Conservation (phyloP, 2,113 vertebrate genomes). For the Epinephelus moara region DNA sequence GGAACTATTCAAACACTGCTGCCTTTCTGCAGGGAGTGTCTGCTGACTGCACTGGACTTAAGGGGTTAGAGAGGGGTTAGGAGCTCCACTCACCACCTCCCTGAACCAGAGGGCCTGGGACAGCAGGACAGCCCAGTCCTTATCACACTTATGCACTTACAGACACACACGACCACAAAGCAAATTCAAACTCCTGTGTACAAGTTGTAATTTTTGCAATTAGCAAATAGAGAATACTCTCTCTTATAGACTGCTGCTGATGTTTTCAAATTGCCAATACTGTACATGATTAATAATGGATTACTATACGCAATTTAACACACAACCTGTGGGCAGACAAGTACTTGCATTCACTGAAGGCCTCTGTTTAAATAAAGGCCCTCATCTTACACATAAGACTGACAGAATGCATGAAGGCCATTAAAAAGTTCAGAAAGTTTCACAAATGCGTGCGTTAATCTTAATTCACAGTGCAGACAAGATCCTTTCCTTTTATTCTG, state of each 20-base stretch:
- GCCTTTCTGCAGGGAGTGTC: conserved; percentile 80
- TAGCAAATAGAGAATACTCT: background rate
- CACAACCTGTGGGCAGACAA: background rate
- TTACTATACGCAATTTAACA: conserved; percentile 1
- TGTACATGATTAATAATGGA: conserved; percentile 10
- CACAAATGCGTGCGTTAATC: background rate
- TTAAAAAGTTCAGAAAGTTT: background rate
- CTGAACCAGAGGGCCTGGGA: conserved; percentile 51
- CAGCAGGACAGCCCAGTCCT: conserved; percentile 26
- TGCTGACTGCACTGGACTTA: conserved; percentile 73
- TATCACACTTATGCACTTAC: conserved; percentile 20
- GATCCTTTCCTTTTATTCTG: background rate
- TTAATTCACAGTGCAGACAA: background rate
- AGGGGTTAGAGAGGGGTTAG: conserved; percentile 82
- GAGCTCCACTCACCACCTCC: conserved; percentile 62
- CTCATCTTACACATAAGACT: background rate
- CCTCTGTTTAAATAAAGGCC: conserved; percentile 1
- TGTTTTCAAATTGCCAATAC: background rate
- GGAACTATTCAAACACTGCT: conserved; percentile 84
- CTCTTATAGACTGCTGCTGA: background rate
- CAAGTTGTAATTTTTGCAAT: background rate
- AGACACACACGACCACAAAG: background rate
- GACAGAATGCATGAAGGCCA: background rate
- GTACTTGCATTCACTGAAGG: background rate
- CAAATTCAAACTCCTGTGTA: background rate